phyloP scores from a whole-genome alignment of 2,888 invertebrate species.

The Tetheella fluctuosa region DNA sequence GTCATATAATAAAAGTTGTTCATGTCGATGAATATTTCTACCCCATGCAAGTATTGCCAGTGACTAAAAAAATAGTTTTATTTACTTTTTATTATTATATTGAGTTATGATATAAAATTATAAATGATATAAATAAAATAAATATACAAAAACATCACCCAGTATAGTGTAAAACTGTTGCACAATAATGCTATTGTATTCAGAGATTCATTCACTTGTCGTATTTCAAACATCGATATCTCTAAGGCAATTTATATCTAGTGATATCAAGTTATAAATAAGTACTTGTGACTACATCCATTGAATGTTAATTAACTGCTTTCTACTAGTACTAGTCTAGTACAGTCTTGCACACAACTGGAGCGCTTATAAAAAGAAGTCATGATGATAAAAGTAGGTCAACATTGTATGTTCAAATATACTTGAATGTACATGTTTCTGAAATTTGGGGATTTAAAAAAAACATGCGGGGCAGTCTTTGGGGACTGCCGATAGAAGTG shows the following conservation, averaged over 20 bases:
- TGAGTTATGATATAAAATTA: too few relatives aligned
- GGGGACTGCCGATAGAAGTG: too few relatives aligned
- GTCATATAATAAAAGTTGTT: too few relatives aligned
- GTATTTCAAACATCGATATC: background rate
- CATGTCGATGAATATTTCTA: too few relatives aligned
- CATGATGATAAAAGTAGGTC: background rate
- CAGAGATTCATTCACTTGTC: background rate
- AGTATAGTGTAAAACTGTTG: too few relatives aligned
- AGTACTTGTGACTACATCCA: background rate
- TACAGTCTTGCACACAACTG: slow-evolving; percentile 8
- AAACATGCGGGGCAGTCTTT: too few relatives aligned
- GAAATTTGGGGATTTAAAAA: background rate
- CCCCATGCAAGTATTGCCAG: too few relatives aligned
- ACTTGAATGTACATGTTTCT: background rate
- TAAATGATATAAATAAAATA: too few relatives aligned
- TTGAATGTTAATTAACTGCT: slow-evolving; percentile 7
- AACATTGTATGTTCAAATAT: background rate
- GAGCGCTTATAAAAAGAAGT: background rate
- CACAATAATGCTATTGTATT: too few relatives aligned
- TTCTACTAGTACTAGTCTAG: slow-evolving; percentile 3
- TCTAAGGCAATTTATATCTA: background rate
- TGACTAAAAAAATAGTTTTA: too few relatives aligned
- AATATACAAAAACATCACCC: too few relatives aligned
- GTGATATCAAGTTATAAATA: background rate
- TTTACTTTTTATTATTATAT: too few relatives aligned